These are phyloP conservation scores for Protula sp. DNA, from an alignment of 2,888 invertebrate species.

Conservation along the genomic window DNA sequence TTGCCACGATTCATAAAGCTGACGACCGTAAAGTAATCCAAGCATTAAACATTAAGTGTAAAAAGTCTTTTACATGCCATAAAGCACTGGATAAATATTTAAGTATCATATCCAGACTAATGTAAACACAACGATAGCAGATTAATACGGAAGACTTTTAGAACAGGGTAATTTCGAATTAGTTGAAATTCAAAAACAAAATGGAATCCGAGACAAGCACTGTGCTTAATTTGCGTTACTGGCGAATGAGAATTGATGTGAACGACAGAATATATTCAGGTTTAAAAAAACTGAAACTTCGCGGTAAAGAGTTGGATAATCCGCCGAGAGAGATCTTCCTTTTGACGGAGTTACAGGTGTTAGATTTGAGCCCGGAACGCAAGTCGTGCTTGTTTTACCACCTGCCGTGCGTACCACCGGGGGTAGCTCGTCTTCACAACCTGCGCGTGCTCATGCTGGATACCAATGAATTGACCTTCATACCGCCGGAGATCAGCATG, in stretches of 20 bases:
- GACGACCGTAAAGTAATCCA: too few relatives aligned
- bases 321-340: conserved; percentile 43
- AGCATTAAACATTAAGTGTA: too few relatives aligned
- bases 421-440: conserved; percentile 40
- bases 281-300: conserved; percentile 30
- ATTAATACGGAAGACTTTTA: too few relatives aligned
- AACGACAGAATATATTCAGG: neutral
- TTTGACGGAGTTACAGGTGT: conserved; percentile 47
- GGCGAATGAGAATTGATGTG: neutral
- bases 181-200: too few relatives aligned
- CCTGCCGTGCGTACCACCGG: conserved; percentile 37
- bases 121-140: too few relatives aligned
- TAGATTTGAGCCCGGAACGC: conserved; percentile 51
- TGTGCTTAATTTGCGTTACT: too few relatives aligned
- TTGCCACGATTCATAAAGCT: too few relatives aligned
- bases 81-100: too few relatives aligned
- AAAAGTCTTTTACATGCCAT: too few relatives aligned
- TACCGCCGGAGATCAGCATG: conserved; percentile 44
- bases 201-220: too few relatives aligned
- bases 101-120: too few relatives aligned
- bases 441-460: conserved; percentile 46
- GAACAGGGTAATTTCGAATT: too few relatives aligned
- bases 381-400: conserved; percentile 48
- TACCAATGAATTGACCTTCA: conserved; percentile 42
- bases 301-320: conserved; percentile 42